Base-by-base conservation (phyloP, 2,888 invertebrate species). In the Aplocera efformata region DNA sequence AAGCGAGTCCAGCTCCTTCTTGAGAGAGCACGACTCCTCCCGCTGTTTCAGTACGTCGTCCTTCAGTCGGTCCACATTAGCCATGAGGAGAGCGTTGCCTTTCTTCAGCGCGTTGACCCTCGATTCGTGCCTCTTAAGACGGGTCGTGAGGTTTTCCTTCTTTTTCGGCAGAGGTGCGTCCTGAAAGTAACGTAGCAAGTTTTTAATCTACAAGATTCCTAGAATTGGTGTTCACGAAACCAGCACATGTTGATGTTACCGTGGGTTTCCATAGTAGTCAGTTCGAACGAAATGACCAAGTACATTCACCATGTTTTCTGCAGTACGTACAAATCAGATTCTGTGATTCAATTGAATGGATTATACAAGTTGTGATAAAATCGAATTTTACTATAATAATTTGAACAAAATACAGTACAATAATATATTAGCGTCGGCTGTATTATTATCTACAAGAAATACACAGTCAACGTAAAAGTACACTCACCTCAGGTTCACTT, bases 1-100 rank as follows among this genome's bases (percentile, higher is more conserved):
- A 10, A 96, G 93, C 3, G 96, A 94, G 75, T 96, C 96, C 46
- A 97, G 81, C 76, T 97, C 96, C 62, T 94, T 93, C 78, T 96
- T 94, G 30, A 96, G 79, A 26, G 91, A 88, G 30, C 91, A 86
- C 5, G 96, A 94, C 77, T 94, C 91, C 60, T 96, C 95, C 58
- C 94, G 92, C 59, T 96, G 95, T 67, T 94, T 94, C 37, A 93
- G 91, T 29, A 96, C 91, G 67, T 96, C 95, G 70, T 96, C 96
- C 72, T 96, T 95, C 42, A 96, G 81, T 63, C 95, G 90, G 75
- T 96, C 96, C 0, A 96, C 95, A 69, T 96, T 96, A 0, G 96
- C 94, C 84, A 96, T 95, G 7, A 96, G 88, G 56, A 96, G 89
- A 48, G 95, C 94, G 67, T 96, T 97, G 53, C 96, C 96, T 69